Conservation (phyloP, 2,888 invertebrate genomes). For the Belgica antarctica region DNA sequence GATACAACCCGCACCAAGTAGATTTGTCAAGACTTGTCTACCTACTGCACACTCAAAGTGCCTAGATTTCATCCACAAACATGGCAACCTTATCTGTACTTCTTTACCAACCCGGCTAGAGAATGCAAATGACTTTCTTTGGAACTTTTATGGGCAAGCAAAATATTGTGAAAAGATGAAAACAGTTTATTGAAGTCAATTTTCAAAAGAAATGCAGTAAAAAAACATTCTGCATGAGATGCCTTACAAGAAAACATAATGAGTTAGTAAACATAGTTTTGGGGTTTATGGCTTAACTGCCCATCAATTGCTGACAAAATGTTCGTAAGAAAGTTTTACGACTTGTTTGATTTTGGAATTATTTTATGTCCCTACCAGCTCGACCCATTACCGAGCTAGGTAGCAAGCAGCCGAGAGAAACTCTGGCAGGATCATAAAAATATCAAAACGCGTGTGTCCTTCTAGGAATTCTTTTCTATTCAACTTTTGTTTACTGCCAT, state of each 20-base stretch:
- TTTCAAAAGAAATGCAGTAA: not conserved
- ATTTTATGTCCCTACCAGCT: slow-evolving; percentile 8
- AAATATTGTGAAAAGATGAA: too few species aligned
- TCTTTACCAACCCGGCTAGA: too few species aligned
- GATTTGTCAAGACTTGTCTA: too few species aligned
- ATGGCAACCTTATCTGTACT: too few species aligned
- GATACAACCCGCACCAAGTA: too few species aligned
- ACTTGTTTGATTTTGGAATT: slow-evolving; percentile 36
- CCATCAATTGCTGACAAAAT: slow-evolving; percentile 2
- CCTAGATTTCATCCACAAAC: too few species aligned
- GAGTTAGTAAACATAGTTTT: slow-evolving; percentile 11
- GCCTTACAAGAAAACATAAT: slow-evolving; percentile 5
- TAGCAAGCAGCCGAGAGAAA: not conserved
- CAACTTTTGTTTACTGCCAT: too few species aligned
- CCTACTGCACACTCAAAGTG: too few species aligned
- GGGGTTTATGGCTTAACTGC: not conserved
- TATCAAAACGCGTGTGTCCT: slow-evolving; percentile 7
- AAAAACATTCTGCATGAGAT: too few species aligned
- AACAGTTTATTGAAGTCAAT: slow-evolving; percentile 3
- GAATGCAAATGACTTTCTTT: not conserved
- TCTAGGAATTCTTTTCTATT: slow-evolving; percentile 1
- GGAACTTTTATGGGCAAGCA: not conserved
- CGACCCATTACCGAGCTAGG: not conserved
- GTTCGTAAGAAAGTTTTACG: not conserved
- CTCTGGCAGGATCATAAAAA: not conserved